These are phyloP conservation scores for Exocentrus adspersus DNA, from an alignment of 2,888 invertebrate species.

Conservation along the genomic window DNA sequence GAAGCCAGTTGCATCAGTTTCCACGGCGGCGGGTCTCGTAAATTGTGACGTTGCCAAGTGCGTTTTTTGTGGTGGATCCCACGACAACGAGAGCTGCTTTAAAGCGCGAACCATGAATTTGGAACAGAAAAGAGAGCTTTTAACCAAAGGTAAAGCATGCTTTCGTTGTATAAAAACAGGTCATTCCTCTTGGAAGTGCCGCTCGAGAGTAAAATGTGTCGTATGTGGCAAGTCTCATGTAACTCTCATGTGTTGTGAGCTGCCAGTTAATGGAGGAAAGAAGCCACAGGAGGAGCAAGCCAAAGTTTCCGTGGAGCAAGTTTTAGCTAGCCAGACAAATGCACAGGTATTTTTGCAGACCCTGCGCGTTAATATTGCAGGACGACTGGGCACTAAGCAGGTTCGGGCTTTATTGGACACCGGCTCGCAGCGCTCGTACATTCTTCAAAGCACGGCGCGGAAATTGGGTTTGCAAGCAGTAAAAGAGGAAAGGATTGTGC, in stretches of 20 bases:
- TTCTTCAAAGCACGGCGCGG: neutral
- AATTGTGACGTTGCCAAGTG: slow-evolving; percentile 14
- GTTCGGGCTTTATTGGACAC: slow-evolving; percentile 17
- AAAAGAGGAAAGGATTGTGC: neutral
- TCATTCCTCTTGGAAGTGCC: slow-evolving; percentile 11
- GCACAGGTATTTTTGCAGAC: slow-evolving; percentile 12
- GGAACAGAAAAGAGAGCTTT: slow-evolving; percentile 12
- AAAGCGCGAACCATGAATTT: slow-evolving; percentile 11
- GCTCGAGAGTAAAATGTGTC: slow-evolving; percentile 2
- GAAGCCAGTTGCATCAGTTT: neutral
- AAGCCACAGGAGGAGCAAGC: neutral
- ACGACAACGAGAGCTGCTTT: slow-evolving; percentile 14
- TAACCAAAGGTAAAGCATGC: slow-evolving; percentile 2
- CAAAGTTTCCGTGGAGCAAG: neutral
- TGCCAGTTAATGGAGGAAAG: neutral
- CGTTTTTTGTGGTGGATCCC: slow-evolving; percentile 23
- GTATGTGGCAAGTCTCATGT: slow-evolving; percentile 14
- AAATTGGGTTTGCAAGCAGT: neutral
- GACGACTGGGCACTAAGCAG: neutral
- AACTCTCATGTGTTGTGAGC: slow-evolving; percentile 2
- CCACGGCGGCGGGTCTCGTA: slow-evolving; percentile 4
- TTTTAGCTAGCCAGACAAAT: neutral
- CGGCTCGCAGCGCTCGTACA: slow-evolving; percentile 1
- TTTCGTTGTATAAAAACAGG: slow-evolving; percentile 2
- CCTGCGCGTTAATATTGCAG: neutral